Base-by-base conservation (phyloP, 2,113 vertebrate genomes). In the Vidua macroura region DNA sequence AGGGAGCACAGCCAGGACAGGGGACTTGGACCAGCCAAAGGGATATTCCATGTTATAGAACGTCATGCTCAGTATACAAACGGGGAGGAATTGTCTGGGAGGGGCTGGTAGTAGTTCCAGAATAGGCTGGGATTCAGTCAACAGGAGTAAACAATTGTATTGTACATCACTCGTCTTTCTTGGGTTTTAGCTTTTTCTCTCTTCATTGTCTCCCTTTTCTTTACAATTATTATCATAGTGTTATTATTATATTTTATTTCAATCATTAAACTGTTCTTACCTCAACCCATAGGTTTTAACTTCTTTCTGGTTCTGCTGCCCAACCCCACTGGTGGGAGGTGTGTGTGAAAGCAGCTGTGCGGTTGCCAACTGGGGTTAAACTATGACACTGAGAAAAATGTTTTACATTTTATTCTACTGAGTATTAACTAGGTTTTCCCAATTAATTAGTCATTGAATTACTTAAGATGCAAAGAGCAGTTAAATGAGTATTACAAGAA, bases 361-460 rank as follows among this genome's bases (percentile, higher is more conserved):
- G 25, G 48, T 55, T 83, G 62, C 55, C 55, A 60, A 3, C 39
- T 41, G 39, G 21, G 11, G 3, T 60, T 76, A 62, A 68, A 48
- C 11, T 30, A 5, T 31, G 62, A 22, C 53, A 46, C 24, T 35
- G n/a, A 94, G 90, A 44, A 62, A 88, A 48, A 90, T 60, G 24
- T 66, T 68, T 81, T 86, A 77, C 1, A 15, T 59, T 85, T 93
- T 76, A 62, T 85, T 92, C 43, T 93, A 89, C 25, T 56, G 28
- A 69, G 14, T 48, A 24, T 77, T 73, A 83, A 94, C 67, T 35
- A 93, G 63, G 56, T 93, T 92, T 90, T 88, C 60, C 69, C 46
- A 89, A 81, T 92, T 64, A 74, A 86, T 75, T 86, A 82, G 70
- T 62, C 44, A 83, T 69, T 88, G 59, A 33, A 90, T 84, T 94